Conservation (phyloP, 2,888 invertebrate genomes). For the Andrena marginata region DNA sequence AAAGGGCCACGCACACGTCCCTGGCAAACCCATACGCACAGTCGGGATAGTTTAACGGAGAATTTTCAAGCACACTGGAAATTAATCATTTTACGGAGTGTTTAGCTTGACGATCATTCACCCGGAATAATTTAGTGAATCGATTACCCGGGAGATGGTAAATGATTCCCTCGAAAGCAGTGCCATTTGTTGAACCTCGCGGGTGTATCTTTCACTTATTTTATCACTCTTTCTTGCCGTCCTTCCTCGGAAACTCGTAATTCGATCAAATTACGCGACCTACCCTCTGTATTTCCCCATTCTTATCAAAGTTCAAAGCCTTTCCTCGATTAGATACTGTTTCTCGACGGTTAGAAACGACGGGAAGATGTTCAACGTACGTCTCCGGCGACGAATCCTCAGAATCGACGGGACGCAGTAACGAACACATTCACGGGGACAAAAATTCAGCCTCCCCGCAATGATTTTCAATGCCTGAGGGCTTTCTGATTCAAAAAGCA, state of each 20-base stretch:
- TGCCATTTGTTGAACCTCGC: no score
- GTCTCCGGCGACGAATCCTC: not conserved
- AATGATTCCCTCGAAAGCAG: no score
- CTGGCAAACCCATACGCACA: not conserved
- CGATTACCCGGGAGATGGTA: no score
- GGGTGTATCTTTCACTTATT: no score
- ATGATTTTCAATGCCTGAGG: constrained; percentile 26
- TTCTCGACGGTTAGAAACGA: not conserved
- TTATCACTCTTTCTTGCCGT: no score
- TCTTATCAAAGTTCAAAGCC: no score
- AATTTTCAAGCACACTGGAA: not conserved
- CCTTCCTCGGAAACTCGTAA: no score
- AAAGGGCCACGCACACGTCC: constrained; percentile 6
- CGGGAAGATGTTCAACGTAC: not conserved
- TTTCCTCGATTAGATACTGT: not conserved
- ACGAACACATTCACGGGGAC: constrained; percentile 27
- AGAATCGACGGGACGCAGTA: not conserved
- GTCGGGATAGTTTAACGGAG: not conserved
- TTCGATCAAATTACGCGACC: no score
- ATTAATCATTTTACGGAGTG: not conserved
- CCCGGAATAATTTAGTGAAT: no score
- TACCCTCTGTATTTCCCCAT: no score
- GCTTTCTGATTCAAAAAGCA: constrained; percentile 58
- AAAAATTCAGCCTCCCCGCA: not conserved
- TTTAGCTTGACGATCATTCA: not conserved